phyloP scores from a whole-genome alignment of 2,797 vertebrate genomes.

The Bradypodion pumilum region DNA sequence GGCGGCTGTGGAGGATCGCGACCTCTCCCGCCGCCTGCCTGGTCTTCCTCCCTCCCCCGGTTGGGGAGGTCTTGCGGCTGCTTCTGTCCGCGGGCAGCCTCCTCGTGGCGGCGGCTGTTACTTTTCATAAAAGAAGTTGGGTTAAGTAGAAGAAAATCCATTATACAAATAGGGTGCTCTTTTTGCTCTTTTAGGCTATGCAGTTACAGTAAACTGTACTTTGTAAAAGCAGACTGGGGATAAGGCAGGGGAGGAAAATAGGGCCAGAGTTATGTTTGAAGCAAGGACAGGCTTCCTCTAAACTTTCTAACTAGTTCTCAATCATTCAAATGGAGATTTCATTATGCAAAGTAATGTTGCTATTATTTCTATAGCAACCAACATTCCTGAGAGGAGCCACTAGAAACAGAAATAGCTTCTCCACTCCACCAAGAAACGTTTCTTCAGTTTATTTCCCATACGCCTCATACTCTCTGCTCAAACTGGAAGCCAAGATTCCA shows the following conservation, averaged over 20 bases:
- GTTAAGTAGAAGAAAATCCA: not conserved
- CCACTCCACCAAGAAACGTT: not conserved
- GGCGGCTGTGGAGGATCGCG: too few species aligned
- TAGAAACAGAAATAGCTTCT: conserved; percentile 25
- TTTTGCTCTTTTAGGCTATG: not conserved
- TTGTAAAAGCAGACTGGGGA: not conserved
- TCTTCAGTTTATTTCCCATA: conserved; percentile 14
- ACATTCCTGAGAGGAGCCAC: not conserved
- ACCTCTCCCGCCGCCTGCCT: too few species aligned
- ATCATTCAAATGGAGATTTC: conserved; percentile 4
- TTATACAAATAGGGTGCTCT: not conserved
- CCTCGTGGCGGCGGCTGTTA: too few species aligned
- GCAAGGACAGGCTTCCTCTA: not conserved
- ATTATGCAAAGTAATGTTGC: conserved; percentile 3
- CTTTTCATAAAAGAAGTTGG: not conserved
- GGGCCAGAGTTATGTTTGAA: not conserved
- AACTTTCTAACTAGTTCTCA: conserved; percentile 12
- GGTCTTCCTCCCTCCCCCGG: too few species aligned
- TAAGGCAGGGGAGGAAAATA: too few species aligned
- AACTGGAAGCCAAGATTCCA: not conserved
- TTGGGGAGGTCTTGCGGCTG: too few species aligned
- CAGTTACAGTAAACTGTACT: not conserved
- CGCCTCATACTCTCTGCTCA: not conserved
- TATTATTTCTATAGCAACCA: conserved; percentile 37
- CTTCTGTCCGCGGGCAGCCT: too few species aligned